Base-by-base conservation (phyloP, 2,113 vertebrate species). In the Nannobrachium achirus region DNA sequence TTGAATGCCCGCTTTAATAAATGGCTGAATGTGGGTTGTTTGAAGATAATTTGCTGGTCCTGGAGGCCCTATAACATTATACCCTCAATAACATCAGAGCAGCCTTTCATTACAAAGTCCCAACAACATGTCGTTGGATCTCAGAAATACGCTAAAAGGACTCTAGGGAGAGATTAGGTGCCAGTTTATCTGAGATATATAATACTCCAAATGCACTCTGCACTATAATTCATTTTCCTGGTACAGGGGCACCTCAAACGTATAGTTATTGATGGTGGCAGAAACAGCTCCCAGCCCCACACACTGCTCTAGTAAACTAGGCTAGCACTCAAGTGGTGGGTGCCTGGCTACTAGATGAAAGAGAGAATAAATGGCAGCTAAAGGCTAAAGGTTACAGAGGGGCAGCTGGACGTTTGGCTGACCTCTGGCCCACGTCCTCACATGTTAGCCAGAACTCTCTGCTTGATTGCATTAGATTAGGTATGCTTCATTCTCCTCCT, bases 331-430 rank as follows among this genome's bases (percentile, higher is more conserved):
- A 50, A 60, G 69, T 69, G 71, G 68, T 33, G 56, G 63, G 19
- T 64, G 70, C 55, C 79, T 55, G 73, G 61, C 63, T 18, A 59
- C 58, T 53, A 84, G 75, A 90, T 90, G 85, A 91, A 91, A 86
- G 80, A 65, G 19, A 44, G 67, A 70, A 63, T 71, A 56, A 69
- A 89, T 71, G 60, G 65, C 63, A 41, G 19, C 2, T 1, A 33
- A 33, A 9, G 82, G 83, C 79, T 59, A 45, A 63, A 85, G 89
- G 86, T 91, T 76, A 75, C 6, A 3, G 15, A 33, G 66, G 79
- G 74, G 84, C 89, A 92, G 85, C 81, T 88, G 89, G 88, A 69
- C 65, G 5, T 91, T 89, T 81, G 70, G 66, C 69, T 79, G 88
- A 85, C 83, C 87, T 88, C 8, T 86, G 84, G 88, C 82, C 78